phyloP scores from a whole-genome alignment of 2,888 invertebrate genomes.

The Kryphioiulus occultus region DNA sequence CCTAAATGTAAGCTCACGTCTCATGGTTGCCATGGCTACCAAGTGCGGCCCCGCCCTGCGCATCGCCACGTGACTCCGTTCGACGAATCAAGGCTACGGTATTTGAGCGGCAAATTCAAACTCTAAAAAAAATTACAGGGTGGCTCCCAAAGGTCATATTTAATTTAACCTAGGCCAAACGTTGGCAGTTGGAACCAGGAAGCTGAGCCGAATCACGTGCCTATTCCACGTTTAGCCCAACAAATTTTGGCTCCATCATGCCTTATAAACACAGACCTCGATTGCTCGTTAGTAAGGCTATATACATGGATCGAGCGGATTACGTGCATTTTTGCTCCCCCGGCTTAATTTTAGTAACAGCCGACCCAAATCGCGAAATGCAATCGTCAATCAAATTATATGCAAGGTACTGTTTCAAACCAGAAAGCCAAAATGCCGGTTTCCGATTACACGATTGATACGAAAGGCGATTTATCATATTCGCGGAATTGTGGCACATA shows the following conservation, averaged over 20 bases:
- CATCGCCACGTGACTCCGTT: too few species aligned
- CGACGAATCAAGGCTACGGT: too few species aligned
- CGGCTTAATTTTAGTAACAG: conserved; percentile 3
- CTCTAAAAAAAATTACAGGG: too few species aligned
- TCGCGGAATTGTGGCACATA: background rate
- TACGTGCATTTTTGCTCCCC: background rate
- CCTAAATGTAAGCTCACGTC: too few species aligned
- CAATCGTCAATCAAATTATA: conserved; percentile 26
- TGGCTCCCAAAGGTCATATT: background rate
- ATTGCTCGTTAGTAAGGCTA: background rate
- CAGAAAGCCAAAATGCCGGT: background rate
- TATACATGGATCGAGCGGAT: background rate
- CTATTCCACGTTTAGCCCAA: background rate
- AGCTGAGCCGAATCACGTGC: background rate
- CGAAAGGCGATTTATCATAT: background rate
- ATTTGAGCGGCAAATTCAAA: too few species aligned
- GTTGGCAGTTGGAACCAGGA: background rate
- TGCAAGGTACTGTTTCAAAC: conserved; percentile 20
- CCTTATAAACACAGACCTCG: background rate
- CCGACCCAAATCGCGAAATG: conserved; percentile 25
- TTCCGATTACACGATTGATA: conserved; percentile 25
- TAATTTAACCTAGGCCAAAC: background rate
- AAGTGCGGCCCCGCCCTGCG: too few species aligned
- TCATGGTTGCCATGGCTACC: too few species aligned
- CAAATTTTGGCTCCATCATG: background rate